A percentile compares a stretch with the other conserved stretches of the same genome.
Evolutionary conservation across 2,113 vertebrate genomes (phyloP).

Genomic region (Phyllopteryx taeniolatus): DNA sequence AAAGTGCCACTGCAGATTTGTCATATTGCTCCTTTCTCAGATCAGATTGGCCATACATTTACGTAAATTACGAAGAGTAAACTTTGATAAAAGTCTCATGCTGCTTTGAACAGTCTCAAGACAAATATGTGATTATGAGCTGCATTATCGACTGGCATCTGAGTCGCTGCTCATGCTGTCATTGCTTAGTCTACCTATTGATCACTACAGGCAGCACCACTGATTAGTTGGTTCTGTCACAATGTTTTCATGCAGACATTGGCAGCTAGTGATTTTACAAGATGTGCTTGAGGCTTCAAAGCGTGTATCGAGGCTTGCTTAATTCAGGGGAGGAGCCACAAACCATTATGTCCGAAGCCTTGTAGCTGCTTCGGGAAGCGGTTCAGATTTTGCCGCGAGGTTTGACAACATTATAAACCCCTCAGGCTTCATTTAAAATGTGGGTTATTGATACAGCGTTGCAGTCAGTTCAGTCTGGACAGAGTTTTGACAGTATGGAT

Average conservation of each 20-base stretch:
- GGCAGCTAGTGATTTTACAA: not conserved
- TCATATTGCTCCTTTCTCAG: not conserved
- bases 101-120: no score
- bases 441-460: not conserved
- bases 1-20: conserved; percentile 4
- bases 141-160: no score
- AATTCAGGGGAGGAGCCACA: not conserved
- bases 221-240: not conserved
- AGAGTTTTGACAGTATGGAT: not conserved
- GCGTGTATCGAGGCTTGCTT: not conserved
- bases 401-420: not conserved
- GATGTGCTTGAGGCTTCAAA: no score
- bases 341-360: not conserved
- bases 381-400: not conserved
- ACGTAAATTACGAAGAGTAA: not conserved
- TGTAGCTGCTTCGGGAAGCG: not conserved
- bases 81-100: no score
- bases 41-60: not conserved
- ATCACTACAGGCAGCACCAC: not conserved
- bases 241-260: not conserved
- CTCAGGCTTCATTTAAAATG: not conserved
- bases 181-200: not conserved
- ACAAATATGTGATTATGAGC: no score
- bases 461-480: not conserved
- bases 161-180: no score